A percentile compares a stretch with the other conserved stretches of the same genome.
Conservation (phyloP, 2,113 vertebrate species). For the Triplophysa siluroides region DNA sequence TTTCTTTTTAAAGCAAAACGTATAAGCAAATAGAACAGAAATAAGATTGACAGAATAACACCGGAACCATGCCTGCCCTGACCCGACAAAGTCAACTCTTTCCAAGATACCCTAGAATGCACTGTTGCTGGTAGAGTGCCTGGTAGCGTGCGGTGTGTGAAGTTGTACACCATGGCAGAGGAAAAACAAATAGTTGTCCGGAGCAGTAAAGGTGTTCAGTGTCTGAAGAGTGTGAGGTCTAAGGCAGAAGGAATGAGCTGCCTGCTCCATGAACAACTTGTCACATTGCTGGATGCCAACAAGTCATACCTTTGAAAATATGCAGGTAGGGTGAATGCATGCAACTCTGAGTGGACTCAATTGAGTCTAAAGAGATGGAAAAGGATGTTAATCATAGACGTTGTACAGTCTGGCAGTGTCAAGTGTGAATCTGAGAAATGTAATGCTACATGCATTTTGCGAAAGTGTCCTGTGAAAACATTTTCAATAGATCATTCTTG, state of each 20-base stretch:
- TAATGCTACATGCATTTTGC: no score
- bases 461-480: no score
- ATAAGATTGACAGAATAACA: conserved; percentile 60
- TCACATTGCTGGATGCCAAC: conserved; percentile 69
- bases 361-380: conserved; percentile 38
- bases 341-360: not conserved
- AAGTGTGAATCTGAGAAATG: not conserved
- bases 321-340: conserved; percentile 32
- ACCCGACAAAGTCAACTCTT: conserved; percentile 57
- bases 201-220: conserved; percentile 69
- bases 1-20: conserved; percentile 50
- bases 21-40: conserved; percentile 41
- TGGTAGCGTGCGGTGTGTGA: conserved; percentile 66
- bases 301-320: conserved; percentile 62
- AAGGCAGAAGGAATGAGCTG: conserved; percentile 64
- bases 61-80: conserved; percentile 41
- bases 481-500: no score
- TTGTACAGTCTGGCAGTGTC: not conserved
- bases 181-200: conserved; percentile 73
- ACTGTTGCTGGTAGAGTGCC: conserved; percentile 59
- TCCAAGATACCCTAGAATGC: conserved; percentile 59
- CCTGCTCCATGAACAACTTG: conserved; percentile 62
- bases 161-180: conserved; percentile 66
- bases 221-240: conserved; percentile 65
- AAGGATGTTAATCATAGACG: not conserved